These are phyloP conservation scores for Pitta sordida DNA, from an alignment of 2,113 vertebrate genomes.

Conservation along the genomic window DNA sequence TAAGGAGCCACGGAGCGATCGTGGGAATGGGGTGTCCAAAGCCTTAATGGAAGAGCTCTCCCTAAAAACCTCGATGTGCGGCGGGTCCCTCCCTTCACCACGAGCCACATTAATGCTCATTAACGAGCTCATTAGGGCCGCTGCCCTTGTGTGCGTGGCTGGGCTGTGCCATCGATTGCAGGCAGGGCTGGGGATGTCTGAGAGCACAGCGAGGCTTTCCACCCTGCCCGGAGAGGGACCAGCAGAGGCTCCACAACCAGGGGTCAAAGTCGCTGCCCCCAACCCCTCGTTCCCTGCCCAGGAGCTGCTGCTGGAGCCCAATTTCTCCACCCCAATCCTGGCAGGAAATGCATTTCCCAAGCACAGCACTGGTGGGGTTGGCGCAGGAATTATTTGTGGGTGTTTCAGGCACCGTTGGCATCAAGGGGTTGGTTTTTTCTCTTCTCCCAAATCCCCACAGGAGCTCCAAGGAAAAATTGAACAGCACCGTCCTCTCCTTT, in stretches of 20 bases:
- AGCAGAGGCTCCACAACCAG: accelerated
- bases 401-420: not conserved
- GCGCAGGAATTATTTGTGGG: accelerated
- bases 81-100: accelerated
- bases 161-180: conserved; percentile 29
- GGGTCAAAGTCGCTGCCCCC: not conserved
- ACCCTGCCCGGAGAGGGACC: not conserved
- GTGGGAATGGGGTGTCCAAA: not conserved
- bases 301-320: not conserved
- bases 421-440: no score
- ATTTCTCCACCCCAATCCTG: not conserved
- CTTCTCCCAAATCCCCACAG: accelerated
- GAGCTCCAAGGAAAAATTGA: not conserved
- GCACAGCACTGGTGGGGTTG: accelerated
- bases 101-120: not conserved
- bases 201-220: not conserved
- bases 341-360: accelerated
- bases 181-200: conserved; percentile 8
- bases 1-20: accelerated
- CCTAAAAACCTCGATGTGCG: not conserved
- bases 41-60: accelerated
- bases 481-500: not conserved
- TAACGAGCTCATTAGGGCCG: not conserved
- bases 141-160: not conserved
- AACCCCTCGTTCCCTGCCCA: not conserved